A percentile compares a stretch with the other conserved stretches of the same genome.
Evolutionary conservation across 2,888 invertebrate species (phyloP).

Genomic region (Acanthococcus lagerstroemiae): DNA sequence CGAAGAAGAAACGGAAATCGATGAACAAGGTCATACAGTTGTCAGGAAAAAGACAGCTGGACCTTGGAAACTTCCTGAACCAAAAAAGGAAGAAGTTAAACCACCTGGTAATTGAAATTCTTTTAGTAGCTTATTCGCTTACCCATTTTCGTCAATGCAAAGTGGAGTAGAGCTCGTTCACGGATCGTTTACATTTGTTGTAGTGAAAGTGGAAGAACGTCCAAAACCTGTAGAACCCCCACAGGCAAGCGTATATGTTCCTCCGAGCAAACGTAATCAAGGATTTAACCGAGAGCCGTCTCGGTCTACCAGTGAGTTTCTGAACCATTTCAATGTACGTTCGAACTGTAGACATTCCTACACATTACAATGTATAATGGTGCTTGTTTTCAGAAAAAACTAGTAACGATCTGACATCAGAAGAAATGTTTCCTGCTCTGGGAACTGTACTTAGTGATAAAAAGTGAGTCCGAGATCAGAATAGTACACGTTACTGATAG

Average conservation of each 20-base stretch:
- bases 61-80: constrained; percentile 18
- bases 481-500: background rate
- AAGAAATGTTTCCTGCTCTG: too few relatives aligned
- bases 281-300: background rate
- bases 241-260: background rate
- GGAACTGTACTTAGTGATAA: too few relatives aligned
- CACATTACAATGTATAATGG: background rate
- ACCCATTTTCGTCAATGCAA: too few relatives aligned
- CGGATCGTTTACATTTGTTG: background rate
- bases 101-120: background rate
- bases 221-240: background rate
- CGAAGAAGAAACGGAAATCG: constrained; percentile 15
- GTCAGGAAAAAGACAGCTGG: constrained; percentile 5
- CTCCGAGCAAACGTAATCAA: constrained; percentile 1
- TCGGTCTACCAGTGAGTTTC: background rate
- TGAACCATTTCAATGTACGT: background rate
- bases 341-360: background rate
- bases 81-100: constrained; percentile 9
- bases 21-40: constrained; percentile 17
- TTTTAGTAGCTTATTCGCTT: background rate
- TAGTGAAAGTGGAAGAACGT: constrained; percentile 1
- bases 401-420: too few relatives aligned
- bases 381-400: too few relatives aligned
- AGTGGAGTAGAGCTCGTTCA: too few relatives aligned
- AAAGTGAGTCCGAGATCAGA: background rate